Evolutionary conservation across 1,140 invertebrate genomes (phyloP).

Genomic region (Rhizoglyphus robini): DNA sequence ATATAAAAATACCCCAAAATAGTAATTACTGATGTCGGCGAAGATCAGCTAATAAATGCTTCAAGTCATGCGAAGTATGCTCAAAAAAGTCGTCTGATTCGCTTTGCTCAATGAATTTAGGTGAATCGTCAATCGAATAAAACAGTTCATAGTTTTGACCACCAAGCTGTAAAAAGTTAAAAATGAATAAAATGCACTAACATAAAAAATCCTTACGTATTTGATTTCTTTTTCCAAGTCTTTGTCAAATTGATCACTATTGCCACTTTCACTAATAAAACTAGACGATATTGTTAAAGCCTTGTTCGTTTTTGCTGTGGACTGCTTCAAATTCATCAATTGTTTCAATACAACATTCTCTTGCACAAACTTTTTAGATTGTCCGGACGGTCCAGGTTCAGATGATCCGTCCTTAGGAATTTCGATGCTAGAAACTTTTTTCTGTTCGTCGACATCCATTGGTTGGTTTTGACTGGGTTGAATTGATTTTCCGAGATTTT

Average conservation of each 20-base stretch:
- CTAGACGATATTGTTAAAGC: too few relatives aligned
- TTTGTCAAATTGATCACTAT: background rate
- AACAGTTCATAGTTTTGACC: slow-evolving; percentile 2
- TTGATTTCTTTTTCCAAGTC: slow-evolving; percentile 15
- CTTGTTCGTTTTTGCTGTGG: background rate
- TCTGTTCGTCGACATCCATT: background rate
- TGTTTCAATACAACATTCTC: background rate
- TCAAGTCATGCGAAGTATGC: slow-evolving; percentile 58
- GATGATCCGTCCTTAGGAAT: too few relatives aligned
- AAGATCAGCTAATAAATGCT: slow-evolving; percentile 51
- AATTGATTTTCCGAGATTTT: too few relatives aligned
- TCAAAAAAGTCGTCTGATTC: slow-evolving; percentile 64
- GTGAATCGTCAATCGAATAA: background rate
- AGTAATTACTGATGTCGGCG: slow-evolving; percentile 40
- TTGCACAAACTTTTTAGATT: background rate
- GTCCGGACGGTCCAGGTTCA: too few relatives aligned
- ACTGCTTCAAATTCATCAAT: background rate
- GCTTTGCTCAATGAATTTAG: background rate
- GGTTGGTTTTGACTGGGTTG: background rate
- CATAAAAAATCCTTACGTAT: slow-evolving; percentile 9
- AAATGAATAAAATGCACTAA: background rate
- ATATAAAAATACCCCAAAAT: background rate
- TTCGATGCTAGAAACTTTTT: background rate
- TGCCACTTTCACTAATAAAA: too few relatives aligned
- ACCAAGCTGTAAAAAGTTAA: background rate